phyloP scores from a whole-genome alignment of 2,113 vertebrate species.

The Forbesichthys agassizii region DNA sequence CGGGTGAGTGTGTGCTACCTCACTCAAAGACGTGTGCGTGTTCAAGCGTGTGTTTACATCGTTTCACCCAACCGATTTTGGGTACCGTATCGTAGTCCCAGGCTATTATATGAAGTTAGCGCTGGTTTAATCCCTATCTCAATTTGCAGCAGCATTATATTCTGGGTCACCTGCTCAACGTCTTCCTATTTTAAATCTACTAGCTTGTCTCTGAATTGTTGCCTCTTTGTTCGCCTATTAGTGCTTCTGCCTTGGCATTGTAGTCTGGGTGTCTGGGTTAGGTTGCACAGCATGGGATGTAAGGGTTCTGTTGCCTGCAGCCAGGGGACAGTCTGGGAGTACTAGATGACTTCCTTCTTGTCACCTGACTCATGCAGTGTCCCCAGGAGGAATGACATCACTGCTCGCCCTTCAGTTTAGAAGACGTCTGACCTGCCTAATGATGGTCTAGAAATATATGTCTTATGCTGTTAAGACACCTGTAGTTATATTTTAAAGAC shows the following conservation, averaged over 20 bases:
- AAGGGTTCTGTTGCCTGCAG: conserved; percentile 15
- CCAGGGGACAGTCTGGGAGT: neutral
- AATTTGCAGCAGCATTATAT: conserved; percentile 27
- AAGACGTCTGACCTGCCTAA: neutral
- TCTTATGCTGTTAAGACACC: too few species aligned
- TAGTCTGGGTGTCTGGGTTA: neutral
- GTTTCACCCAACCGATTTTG: neutral
- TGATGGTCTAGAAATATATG: too few species aligned
- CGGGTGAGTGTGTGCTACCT: conserved; percentile 80
- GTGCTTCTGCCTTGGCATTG: neutral
- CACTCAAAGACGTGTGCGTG: conserved; percentile 3
- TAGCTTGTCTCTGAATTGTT: conserved; percentile 41
- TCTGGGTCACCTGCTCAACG: conserved; percentile 47
- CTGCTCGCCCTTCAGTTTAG: conserved; percentile 11
- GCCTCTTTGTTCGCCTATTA: conserved; percentile 51
- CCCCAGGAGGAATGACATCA: conserved; percentile 55
- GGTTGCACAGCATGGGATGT: conserved; percentile 1
- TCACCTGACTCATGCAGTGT: conserved; percentile 46
- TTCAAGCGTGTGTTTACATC: conserved; percentile 15
- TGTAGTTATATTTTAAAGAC: neutral
- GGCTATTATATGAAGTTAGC: conserved; percentile 24
- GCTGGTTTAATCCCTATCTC: conserved; percentile 10
- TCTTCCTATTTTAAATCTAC: conserved; percentile 28
- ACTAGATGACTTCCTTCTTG: conserved; percentile 55
- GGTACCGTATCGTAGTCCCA: neutral